A percentile compares a stretch with the other conserved stretches of the same genome.
phyloP scores from a whole-genome alignment of 2,888 invertebrate genomes.

The Heliconius ismenius region DNA sequence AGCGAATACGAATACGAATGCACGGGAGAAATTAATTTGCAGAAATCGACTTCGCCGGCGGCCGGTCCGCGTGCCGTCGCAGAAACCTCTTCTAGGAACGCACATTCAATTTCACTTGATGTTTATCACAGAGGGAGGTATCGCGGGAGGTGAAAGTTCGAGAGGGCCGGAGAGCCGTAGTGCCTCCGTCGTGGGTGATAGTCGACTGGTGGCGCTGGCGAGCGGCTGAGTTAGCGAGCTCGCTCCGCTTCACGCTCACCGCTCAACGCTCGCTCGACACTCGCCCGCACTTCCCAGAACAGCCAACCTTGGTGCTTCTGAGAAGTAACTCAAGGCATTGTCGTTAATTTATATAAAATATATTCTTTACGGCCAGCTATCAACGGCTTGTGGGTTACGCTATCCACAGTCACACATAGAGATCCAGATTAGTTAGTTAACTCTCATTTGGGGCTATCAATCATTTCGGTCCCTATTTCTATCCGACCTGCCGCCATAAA shows the following conservation, averaged over 20 bases:
- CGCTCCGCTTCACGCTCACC: conserved; percentile 44
- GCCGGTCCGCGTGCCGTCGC: conserved; percentile 66
- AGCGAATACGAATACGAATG: conserved; percentile 54
- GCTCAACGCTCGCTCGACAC: conserved; percentile 48
- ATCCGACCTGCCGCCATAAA: conserved; percentile 57
- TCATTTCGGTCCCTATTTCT: conserved; percentile 57
- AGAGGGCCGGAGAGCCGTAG: conserved; percentile 56
- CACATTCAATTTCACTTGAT: conserved; percentile 78
- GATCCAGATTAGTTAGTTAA: conserved; percentile 30
- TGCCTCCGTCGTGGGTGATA: conserved; percentile 62
- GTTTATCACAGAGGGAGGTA: conserved; percentile 77
- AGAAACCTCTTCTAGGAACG: conserved; percentile 73
- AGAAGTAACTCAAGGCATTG: conserved; percentile 78
- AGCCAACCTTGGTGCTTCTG: conserved; percentile 76
- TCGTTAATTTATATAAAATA: conserved; percentile 79
- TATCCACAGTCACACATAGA: neutral
- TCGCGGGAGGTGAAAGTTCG: conserved; percentile 80
- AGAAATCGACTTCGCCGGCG: conserved; percentile 68
- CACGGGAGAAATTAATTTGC: conserved; percentile 80
- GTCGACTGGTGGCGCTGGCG: conserved; percentile 59
- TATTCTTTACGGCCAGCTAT: conserved; percentile 61
- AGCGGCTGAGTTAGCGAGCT: conserved; percentile 47
- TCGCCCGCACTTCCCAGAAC: conserved; percentile 73
- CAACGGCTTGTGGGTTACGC: conserved; percentile 30
- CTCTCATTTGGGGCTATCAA: conserved; percentile 53